These are phyloP conservation scores for Dryocosmus kuriphilus DNA, from an alignment of 2,888 invertebrate genomes.

Conservation along the genomic window DNA sequence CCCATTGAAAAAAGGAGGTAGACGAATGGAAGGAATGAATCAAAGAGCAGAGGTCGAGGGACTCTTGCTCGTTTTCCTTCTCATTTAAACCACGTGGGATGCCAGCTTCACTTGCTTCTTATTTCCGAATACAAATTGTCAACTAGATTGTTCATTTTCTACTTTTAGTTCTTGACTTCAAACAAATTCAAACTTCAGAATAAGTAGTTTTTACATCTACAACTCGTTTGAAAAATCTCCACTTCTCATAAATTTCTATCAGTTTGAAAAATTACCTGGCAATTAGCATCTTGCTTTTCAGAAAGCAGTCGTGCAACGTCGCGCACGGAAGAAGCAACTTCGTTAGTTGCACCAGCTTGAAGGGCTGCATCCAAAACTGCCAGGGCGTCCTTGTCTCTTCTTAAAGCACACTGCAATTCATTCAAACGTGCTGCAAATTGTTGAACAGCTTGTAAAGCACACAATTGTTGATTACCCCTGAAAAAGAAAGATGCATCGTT, in stretches of 20 bases:
- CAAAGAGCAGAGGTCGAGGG: constrained; percentile 20
- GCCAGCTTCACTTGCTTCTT: background rate
- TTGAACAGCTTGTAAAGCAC: constrained; percentile 85
- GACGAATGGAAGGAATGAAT: constrained; percentile 21
- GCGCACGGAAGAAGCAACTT: constrained; percentile 80
- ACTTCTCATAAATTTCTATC: background rate
- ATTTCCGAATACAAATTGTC: background rate
- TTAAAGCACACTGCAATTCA: constrained; percentile 87
- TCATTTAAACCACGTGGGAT: constrained; percentile 12
- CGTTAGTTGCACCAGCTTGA: constrained; percentile 76
- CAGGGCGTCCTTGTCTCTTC: constrained; percentile 84
- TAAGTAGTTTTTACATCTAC: no score
- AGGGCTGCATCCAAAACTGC: constrained; percentile 79
- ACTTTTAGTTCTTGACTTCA: background rate
- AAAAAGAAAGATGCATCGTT: constrained; percentile 61
- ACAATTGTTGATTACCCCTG: constrained; percentile 86
- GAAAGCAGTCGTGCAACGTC: constrained; percentile 81
- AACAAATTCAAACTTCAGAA: background rate
- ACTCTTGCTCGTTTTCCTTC: constrained; percentile 12
- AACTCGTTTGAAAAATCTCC: background rate
- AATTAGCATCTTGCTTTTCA: constrained; percentile 76
- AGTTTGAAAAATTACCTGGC: constrained; percentile 65
- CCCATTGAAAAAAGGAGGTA: constrained; percentile 35
- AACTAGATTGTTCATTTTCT: background rate
- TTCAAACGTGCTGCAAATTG: constrained; percentile 88